phyloP scores from a whole-genome alignment of 2,797 vertebrate species.

The Sebastes trivittatus region DNA sequence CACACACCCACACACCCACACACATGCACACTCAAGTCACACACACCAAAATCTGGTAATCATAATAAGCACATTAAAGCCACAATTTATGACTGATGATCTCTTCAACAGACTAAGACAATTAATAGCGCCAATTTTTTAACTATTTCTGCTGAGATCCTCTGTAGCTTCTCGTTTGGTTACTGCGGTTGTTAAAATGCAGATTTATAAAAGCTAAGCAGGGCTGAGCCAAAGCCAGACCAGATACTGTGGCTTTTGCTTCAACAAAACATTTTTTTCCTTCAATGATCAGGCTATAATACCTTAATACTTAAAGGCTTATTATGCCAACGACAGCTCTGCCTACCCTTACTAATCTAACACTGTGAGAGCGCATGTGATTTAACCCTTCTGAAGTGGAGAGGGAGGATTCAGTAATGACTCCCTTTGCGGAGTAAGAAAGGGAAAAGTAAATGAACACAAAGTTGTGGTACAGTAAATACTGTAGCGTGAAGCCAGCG shows the following conservation, averaged over 20 bases:
- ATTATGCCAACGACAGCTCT: conserved; percentile 67
- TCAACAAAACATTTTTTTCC: conserved; percentile 34
- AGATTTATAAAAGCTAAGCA: conserved; percentile 23
- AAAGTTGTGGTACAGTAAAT: conserved; percentile 20
- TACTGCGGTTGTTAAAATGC: conserved; percentile 31
- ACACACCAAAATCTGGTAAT: conserved; percentile 59
- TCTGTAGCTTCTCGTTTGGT: conserved; percentile 25
- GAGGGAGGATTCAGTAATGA: conserved; percentile 45
- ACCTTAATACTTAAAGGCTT: conserved; percentile 59
- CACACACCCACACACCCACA: conserved; percentile 28
- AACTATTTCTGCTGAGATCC: conserved; percentile 20
- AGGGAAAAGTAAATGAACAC: conserved; percentile 14
- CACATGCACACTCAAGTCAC: conserved; percentile 25
- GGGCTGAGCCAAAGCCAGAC: conserved; percentile 20
- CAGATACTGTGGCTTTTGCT: conserved; percentile 37
- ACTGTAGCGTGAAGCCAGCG: conserved; percentile 12
- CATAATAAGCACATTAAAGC: conserved; percentile 68
- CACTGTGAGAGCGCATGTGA: conserved; percentile 55
- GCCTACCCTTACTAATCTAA: conserved; percentile 63
- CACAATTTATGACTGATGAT: conserved; percentile 65
- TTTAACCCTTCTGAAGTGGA: conserved; percentile 55
- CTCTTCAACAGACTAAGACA: conserved; percentile 54
- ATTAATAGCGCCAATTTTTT: conserved; percentile 44
- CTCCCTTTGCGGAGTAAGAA: conserved; percentile 21
- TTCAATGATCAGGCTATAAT: conserved; percentile 60